Base-by-base conservation (phyloP, 2,113 vertebrate genomes). In the Bubo scandiacus region DNA sequence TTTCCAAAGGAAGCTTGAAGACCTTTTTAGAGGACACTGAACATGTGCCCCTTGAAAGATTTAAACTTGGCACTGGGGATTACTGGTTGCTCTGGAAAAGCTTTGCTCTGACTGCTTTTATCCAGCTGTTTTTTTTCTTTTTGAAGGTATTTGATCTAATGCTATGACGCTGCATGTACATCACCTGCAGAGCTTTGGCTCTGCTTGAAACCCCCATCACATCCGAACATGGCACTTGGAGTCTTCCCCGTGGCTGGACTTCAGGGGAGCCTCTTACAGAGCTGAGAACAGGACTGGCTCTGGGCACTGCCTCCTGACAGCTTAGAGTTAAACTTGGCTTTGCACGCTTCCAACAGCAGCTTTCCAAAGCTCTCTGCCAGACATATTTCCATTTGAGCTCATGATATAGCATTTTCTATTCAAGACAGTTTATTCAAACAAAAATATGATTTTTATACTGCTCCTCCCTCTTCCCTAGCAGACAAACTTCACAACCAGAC, bases 401-500 rank as follows among this genome's bases (percentile, higher is more conserved):
- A 59, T 82, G 90, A 86, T 85, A 87, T 27, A 96, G 40, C 3
- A 0, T 77, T 95, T 97, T 93, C 92, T 97, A 96, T 96, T 91
- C 19, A 43, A 90, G 55, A n/a, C 70, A 83, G 67, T 77, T 94
- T 71, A 73, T 95, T 95, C 84, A 77, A 97, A 92, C 73, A 51
- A 96, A 92, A 97, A 54, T 45, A 87, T 0, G 0, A 13, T 49
- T 72, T 84, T 73, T 83, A n/a, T 86, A 15, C 84, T 6, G 2
- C 29, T 86, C 79, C 86, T 94, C 83, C 68, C 66, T 81, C 86
- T 86, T 87, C 73, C 86, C 91, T 90, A 47, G 26, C 96, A 94
- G 93, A 96, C 94, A 96, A 96, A 95, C 86, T 95, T 94, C 82
- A 90, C 95, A 95, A 95, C 71, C 94, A 94, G 97, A 94, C 96